Evolutionary conservation across 2,888 invertebrate genomes (phyloP).

Genomic region (Imbricaverruca yamaguchii): DNA sequence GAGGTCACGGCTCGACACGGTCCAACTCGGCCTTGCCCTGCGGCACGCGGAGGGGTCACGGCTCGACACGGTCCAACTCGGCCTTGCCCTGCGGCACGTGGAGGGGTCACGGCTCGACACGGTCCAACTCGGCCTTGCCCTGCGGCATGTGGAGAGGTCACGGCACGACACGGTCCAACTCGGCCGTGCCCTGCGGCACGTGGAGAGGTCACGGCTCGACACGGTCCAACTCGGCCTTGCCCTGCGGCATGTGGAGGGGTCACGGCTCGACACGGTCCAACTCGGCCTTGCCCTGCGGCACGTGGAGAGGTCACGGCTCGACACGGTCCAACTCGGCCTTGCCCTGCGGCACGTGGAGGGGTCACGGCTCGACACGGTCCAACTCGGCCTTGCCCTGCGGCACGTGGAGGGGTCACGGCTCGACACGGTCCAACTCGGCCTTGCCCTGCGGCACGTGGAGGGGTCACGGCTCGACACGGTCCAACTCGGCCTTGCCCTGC

Average conservation of each 20-base stretch:
- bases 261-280: slow-evolving; percentile 43
- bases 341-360: slow-evolving; percentile 47
- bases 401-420: background rate
- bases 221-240: slow-evolving; percentile 68
- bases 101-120: no score
- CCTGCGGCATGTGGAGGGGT: slow-evolving; percentile 43
- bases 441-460: slow-evolving; percentile 54
- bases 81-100: slow-evolving; percentile 60
- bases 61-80: slow-evolving; percentile 51
- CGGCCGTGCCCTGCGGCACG: slow-evolving; percentile 63
- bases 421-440: slow-evolving; percentile 57
- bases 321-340: slow-evolving; percentile 64
- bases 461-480: no score
- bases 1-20: no score
- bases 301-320: no score
- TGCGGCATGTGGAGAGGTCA: slow-evolving; percentile 35
- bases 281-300: slow-evolving; percentile 68
- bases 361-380: no score
- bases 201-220: no score
- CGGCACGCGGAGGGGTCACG: background rate
- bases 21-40: slow-evolving; percentile 76
- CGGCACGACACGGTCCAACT: slow-evolving; percentile 48
- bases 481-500: slow-evolving; percentile 76
- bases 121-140: slow-evolving; percentile 74
- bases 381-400: slow-evolving; percentile 76